A percentile compares a stretch with the other conserved stretches of the same genome.
These are phyloP conservation scores for Goniozus legneri DNA, from an alignment of 1,140 invertebrate species.

Conservation along the genomic window DNA sequence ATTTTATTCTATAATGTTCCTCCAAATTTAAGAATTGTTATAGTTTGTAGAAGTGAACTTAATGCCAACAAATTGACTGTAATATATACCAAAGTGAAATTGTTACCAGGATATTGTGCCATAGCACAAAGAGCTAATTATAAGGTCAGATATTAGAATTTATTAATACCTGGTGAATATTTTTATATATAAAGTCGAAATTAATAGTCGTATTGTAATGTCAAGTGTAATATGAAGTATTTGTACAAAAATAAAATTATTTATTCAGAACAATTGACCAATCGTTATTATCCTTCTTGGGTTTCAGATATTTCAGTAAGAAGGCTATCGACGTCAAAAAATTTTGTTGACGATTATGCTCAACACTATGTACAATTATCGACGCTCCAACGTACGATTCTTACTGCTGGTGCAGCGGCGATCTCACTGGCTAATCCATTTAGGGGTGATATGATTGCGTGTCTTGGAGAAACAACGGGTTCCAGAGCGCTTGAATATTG, in stretches of 20 bases:
- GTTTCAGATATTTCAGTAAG: slow-evolving; percentile 31
- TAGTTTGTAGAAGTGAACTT: no score
- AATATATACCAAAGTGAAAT: slow-evolving; percentile 30
- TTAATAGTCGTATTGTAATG: slow-evolving; percentile 4
- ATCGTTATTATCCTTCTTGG: slow-evolving; percentile 24
- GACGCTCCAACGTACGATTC: slow-evolving; percentile 68
- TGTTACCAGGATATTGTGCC: slow-evolving; percentile 12
- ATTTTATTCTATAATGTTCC: no score
- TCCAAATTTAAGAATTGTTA: no score
- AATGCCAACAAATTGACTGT: slow-evolving; percentile 4
- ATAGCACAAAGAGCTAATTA: slow-evolving; percentile 8
- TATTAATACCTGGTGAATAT: background rate
- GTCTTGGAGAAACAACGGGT: slow-evolving; percentile 87
- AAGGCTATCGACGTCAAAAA: slow-evolving; percentile 23
- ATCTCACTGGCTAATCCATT: slow-evolving; percentile 71
- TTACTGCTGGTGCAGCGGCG: slow-evolving; percentile 76
- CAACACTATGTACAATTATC: slow-evolving; percentile 70
- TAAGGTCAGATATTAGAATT: background rate
- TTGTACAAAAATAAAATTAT: slow-evolving; percentile 33
- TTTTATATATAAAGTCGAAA: slow-evolving; percentile 15
- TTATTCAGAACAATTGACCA: slow-evolving; percentile 14
- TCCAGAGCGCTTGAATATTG: slow-evolving; percentile 66
- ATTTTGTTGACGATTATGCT: slow-evolving; percentile 54
- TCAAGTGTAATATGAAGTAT: slow-evolving; percentile 22
- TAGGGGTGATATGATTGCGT: slow-evolving; percentile 89